These are phyloP conservation scores for Montipora sp. DNA, from an alignment of 64 coral and sea anemone genomes.

Conservation along the genomic window DNA sequence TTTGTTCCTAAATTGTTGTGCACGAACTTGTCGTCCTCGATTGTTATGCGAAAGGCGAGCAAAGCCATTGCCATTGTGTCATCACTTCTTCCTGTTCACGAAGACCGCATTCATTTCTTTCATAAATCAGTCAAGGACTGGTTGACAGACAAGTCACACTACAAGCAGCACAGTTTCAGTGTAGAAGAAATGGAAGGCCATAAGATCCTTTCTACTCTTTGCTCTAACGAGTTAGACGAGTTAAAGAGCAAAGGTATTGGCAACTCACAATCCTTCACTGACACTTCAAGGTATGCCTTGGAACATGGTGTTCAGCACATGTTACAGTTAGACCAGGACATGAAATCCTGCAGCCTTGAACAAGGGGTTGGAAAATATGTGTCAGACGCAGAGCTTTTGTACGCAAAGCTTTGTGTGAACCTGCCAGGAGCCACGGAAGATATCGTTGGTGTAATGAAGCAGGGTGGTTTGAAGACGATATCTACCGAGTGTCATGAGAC, in stretches of 20 bases:
- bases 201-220: not conserved
- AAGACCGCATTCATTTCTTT: slow-evolving; percentile 30
- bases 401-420: not conserved
- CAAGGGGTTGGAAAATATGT: not conserved
- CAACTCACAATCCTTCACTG: not conserved
- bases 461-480: not conserved
- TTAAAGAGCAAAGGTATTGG: not conserved
- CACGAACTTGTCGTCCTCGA: not conserved
- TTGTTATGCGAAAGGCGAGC: not conserved
- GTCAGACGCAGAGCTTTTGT: slow-evolving; percentile 3
- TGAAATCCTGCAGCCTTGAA: not conserved
- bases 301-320: not conserved
- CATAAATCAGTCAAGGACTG: slow-evolving; percentile 31
- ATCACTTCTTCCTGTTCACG: not conserved
- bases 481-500: not conserved
- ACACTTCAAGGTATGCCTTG: slow-evolving; percentile 12
- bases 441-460: not conserved
- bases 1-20: slow-evolving; percentile 5
- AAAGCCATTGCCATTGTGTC: not conserved
- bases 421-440: not conserved
- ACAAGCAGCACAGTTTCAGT: not conserved
- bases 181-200: not conserved
- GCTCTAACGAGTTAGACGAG: not conserved
- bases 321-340: not conserved
- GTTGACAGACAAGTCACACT: not conserved